phyloP scores from a whole-genome alignment of 2,797 vertebrate genomes.

The Limosa lapponica region DNA sequence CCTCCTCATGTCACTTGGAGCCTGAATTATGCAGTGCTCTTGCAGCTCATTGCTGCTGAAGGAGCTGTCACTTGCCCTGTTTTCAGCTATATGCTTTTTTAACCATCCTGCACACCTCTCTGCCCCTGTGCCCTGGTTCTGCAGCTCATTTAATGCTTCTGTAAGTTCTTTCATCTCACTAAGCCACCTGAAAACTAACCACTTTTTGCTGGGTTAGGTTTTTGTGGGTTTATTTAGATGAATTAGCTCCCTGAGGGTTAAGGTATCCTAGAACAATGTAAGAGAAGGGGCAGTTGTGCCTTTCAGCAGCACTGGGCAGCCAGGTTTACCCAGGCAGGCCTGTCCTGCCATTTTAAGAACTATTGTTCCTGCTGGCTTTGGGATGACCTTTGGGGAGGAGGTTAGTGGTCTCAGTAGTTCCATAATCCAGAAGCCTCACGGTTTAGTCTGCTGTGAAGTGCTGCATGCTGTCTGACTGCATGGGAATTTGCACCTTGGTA shows the following conservation, averaged over 20 bases:
- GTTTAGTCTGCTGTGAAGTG: background rate
- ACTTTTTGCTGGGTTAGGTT: background rate
- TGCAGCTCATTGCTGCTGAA: background rate
- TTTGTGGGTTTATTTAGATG: background rate
- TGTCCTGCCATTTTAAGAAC: background rate
- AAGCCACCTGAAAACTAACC: background rate
- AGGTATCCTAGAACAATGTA: background rate
- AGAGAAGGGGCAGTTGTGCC: background rate
- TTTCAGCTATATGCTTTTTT: background rate
- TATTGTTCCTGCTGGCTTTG: background rate
- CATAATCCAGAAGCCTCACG: background rate
- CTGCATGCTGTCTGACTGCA: rapidly evolving
- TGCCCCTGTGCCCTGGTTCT: background rate
- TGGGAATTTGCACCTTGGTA: background rate
- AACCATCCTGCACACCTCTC: background rate
- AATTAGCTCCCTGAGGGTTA: background rate
- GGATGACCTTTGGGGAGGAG: background rate
- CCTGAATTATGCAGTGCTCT: background rate
- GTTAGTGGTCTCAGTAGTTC: background rate
- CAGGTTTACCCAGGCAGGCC: background rate
- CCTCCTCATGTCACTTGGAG: background rate
- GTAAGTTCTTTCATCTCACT: background rate
- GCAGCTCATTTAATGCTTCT: background rate
- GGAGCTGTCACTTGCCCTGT: background rate
- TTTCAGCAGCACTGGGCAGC: background rate